Evolutionary conservation across 2,113 vertebrate genomes (phyloP).

Genomic region (Solea senegalensis): DNA sequence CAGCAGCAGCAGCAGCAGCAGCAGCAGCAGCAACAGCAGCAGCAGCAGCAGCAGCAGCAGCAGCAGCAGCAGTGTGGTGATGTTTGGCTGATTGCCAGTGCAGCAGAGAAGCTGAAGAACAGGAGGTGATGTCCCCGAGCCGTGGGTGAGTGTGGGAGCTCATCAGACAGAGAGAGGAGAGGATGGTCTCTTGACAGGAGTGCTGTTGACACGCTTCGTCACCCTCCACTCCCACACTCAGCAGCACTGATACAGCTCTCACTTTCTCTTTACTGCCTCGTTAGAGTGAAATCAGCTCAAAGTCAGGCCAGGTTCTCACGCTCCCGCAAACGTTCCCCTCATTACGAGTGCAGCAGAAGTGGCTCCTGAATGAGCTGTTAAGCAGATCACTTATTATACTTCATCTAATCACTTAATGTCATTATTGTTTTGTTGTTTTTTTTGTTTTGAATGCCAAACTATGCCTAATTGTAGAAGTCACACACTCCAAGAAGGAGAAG

Average conservation of each 20-base stretch:
- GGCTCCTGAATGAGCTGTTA: constrained; percentile 18
- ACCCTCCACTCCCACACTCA: constrained; percentile 64
- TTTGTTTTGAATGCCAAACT: no score
- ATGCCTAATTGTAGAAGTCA: no score
- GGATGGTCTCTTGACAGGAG: constrained; percentile 68
- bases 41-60: no score
- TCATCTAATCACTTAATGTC: neutral
- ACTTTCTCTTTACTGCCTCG: constrained; percentile 49
- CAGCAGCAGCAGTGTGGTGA: neutral
- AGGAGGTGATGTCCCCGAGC: constrained; percentile 21
- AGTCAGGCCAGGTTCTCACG: constrained; percentile 52
- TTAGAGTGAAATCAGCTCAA: constrained; percentile 54
- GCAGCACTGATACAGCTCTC: constrained; percentile 46
- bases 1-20: no score
- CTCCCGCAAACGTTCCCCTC: constrained; percentile 16
- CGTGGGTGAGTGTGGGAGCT: constrained; percentile 36
- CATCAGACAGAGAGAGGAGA: constrained; percentile 41
- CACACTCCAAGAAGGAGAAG: no score
- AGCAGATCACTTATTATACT: neutral
- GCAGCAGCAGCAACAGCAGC: no score
- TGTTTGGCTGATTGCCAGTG: constrained; percentile 34
- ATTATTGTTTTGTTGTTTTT: neutral
- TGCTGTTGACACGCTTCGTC: constrained; percentile 65
- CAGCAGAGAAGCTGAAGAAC: constrained; percentile 17
- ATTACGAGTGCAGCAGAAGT: constrained; percentile 16